Evolutionary conservation across 2,797 vertebrate species (phyloP).

Genomic region (Lithobates pipiens): DNA sequence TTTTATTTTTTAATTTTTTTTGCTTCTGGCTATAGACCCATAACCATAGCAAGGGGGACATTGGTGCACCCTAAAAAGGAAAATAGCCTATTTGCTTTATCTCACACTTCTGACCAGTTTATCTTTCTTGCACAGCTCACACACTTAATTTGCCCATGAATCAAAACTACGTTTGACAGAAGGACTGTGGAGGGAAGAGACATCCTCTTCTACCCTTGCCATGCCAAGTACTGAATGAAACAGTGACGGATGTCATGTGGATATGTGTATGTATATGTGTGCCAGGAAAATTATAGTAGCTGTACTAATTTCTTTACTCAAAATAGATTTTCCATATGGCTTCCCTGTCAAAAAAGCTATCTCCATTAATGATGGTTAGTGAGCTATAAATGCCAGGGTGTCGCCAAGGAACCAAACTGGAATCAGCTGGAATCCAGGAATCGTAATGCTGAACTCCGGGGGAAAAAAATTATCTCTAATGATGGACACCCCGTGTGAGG

Average conservation of each 20-base stretch:
- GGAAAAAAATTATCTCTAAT: no score
- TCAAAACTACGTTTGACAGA: neutral
- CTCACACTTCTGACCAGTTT: no score
- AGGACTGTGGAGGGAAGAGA: neutral
- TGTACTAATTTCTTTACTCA: neutral
- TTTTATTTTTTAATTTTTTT: no score
- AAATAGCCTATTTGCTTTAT: no score
- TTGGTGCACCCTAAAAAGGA: no score
- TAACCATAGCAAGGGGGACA: no score
- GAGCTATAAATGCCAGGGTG: neutral
- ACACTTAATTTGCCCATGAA: no score
- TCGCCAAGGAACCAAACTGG: neutral
- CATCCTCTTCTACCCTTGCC: neutral
- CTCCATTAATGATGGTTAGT: neutral
- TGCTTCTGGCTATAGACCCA: no score
- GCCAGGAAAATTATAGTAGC: neutral
- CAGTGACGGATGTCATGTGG: neutral
- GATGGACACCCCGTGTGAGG: no score
- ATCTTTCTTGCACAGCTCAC: no score
- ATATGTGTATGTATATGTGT: neutral
- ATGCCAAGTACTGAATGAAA: neutral
- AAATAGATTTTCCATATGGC: neutral
- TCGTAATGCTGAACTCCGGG: neutral
- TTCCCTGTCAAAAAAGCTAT: neutral
- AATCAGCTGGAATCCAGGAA: neutral